Conservation (phyloP, 2,797 vertebrate genomes). For the Lagorchestes hirsutus region DNA sequence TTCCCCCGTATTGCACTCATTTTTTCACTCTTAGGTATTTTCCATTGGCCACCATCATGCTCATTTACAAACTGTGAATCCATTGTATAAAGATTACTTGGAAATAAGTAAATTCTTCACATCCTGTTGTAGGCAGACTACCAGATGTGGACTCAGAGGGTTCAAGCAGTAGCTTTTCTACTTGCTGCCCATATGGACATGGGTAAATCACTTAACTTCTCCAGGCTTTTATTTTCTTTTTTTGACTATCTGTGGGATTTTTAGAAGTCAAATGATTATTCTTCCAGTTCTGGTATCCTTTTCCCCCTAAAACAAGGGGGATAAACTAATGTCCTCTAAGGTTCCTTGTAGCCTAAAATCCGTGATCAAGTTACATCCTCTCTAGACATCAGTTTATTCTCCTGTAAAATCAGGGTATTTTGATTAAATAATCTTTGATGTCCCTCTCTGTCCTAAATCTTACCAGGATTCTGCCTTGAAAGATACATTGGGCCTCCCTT, state of each 20-base stretch:
- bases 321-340: not conserved
- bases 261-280: not conserved
- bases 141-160: not conserved
- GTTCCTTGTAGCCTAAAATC: not conserved
- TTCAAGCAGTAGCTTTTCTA: not conserved
- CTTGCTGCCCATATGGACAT: not conserved
- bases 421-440: not conserved
- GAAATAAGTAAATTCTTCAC: slow-evolving; percentile 39
- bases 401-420: not conserved
- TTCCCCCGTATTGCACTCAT: not conserved
- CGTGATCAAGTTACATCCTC: not conserved
- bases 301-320: not conserved
- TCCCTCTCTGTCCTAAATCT: not conserved
- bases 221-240: not conserved
- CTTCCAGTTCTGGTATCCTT: not conserved
- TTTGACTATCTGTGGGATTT: not conserved
- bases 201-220: not conserved
- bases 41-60: not conserved
- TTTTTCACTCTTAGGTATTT: not conserved
- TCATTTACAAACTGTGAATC: slow-evolving; percentile 1
- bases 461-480: not conserved
- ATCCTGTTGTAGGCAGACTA: not conserved
- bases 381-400: not conserved
- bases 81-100: not conserved
- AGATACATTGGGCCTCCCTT: not conserved